Evolutionary conservation across 2,797 vertebrate genomes (phyloP).

Genomic region (Callimico goeldii): DNA sequence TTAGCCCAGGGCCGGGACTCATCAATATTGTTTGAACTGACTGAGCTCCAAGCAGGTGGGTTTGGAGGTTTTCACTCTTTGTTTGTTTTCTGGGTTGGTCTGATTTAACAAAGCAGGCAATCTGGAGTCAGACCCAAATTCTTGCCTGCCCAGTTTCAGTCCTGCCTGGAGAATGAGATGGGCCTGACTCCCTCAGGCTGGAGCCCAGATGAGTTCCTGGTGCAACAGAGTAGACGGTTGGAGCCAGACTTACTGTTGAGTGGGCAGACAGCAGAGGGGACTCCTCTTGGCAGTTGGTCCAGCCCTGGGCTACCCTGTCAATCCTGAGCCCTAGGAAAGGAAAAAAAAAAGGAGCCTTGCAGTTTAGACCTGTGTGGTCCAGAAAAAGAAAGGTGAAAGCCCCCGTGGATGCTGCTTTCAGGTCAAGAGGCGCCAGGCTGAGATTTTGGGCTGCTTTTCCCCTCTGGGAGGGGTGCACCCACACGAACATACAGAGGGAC

Average conservation of each 20-base stretch:
- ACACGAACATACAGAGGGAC: fast-evolving
- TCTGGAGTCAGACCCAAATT: not conserved
- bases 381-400: not conserved
- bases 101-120: not conserved
- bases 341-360: fast-evolving
- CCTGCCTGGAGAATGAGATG: not conserved
- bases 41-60: fast-evolving
- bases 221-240: fast-evolving
- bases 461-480: fast-evolving
- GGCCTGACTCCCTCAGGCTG: fast-evolving
- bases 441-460: not conserved
- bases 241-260: not conserved
- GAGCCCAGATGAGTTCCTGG: not conserved
- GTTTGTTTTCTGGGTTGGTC: slow-evolving; percentile 15
- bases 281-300: not conserved
- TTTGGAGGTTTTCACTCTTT: not conserved
- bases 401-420: not conserved
- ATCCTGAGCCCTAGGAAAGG: not conserved
- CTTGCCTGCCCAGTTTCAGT: fast-evolving
- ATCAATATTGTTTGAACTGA: not conserved
- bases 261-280: too few relatives aligned
- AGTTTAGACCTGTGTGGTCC: too few relatives aligned
- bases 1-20: fast-evolving
- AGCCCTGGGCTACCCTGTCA: not conserved
- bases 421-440: fast-evolving